Conservation (phyloP, 1,140 invertebrate genomes). For the Lepidostoma basale region DNA sequence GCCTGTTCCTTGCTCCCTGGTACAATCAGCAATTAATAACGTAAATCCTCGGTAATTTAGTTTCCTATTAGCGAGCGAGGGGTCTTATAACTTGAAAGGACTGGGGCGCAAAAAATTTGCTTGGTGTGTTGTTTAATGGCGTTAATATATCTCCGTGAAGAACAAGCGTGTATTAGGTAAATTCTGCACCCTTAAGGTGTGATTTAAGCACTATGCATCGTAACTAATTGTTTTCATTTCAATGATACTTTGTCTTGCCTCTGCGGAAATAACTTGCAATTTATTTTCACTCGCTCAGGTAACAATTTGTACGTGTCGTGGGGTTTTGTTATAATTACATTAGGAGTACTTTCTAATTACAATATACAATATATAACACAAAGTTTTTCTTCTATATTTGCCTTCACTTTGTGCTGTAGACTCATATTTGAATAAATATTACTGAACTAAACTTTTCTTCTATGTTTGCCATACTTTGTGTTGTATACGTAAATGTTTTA, state of each 20-base stretch:
- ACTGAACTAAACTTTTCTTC: too few relatives aligned
- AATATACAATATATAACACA: too few relatives aligned
- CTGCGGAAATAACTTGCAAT: too few relatives aligned
- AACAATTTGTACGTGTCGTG: too few relatives aligned
- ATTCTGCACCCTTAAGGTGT: constrained; percentile 8
- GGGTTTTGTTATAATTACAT: too few relatives aligned
- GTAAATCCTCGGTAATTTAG: constrained; percentile 34
- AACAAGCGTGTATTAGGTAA: constrained; percentile 4
- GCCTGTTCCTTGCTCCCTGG: neutral
- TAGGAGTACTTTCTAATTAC: too few relatives aligned
- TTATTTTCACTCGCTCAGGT: too few relatives aligned
- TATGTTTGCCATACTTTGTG: too few relatives aligned
- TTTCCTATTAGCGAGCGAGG: constrained; percentile 28
- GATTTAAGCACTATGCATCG: constrained; percentile 1
- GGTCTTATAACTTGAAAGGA: neutral
- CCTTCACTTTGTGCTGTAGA: too few relatives aligned
- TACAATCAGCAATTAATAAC: constrained; percentile 29
- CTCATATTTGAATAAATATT: too few relatives aligned
- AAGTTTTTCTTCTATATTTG: too few relatives aligned
- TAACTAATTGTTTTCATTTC: constrained; percentile 22
- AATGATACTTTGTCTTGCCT: constrained; percentile 1
- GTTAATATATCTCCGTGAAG: constrained; percentile 12
- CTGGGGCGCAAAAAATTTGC: constrained; percentile 17
- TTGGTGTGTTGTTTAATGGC: constrained; percentile 7
- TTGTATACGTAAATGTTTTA: too few relatives aligned